Base-by-base conservation (phyloP, 2,797 vertebrate species). In the Leptoclinus maculatus region DNA sequence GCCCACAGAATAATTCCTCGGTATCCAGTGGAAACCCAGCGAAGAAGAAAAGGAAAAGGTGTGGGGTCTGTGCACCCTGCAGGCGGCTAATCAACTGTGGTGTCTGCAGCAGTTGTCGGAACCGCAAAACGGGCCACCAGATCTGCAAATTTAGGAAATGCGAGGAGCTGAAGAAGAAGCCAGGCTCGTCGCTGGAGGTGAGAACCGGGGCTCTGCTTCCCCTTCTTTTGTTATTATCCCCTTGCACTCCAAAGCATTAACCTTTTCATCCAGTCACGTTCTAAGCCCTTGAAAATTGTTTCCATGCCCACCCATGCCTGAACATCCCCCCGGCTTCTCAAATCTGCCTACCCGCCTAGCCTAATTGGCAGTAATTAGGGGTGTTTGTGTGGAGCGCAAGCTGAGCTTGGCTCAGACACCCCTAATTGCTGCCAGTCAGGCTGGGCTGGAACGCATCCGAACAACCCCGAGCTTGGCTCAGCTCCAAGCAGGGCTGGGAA, bases 61-160 rank as follows among this genome's bases (percentile, higher is more conserved):
- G 97, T 87, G 98, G 97, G 94, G 97, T 99, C 91, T 99, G 98
- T 92, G 97, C 98, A 87, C 98, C 97, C 96, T 99, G 97, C 97
- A 97, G 98, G 96, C 95, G 97, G 95, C 97, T 98, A 95, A 98
- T 98, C 97, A 99, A 99, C 97, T 99, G 98, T 90, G 98, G 97
- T 90, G 97, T 98, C 92, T 99, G 97, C 96, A 98, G 97, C 97
- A 99, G 97, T 94, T 99, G 98, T 97, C 96, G 97, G 95, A 99
- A 99, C 95, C 98, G 97, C 96, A 98, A 99, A 96, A 99, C 97
- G 84, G 98, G 98, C 96, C 98, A 99, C 97, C 98, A 99, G 97
- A 99, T 99, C 97, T 99, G 98, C 97, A 99, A 99, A 95, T 98
- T 99, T 95, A 97, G 98, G 95, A 99, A 99, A 96, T 99, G 98